Percentiles rank a stretch among this genome's conserved stretches.
Conservation (phyloP, 2,797 vertebrate genomes). For the Psittacula derbiana region DNA sequence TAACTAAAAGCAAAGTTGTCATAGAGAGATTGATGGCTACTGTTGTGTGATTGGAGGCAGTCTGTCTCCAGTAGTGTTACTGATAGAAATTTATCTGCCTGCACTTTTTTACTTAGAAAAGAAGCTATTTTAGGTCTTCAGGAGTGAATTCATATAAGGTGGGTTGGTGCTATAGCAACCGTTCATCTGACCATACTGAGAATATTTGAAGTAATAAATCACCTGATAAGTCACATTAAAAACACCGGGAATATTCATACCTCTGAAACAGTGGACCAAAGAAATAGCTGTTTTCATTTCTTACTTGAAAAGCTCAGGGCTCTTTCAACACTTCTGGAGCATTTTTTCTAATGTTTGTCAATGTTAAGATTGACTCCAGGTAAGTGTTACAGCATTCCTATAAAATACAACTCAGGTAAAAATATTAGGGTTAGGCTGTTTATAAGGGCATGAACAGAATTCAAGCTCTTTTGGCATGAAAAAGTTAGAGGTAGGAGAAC, state of each 20-base stretch:
- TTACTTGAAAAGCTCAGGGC: background rate
- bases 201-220: background rate
- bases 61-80: background rate
- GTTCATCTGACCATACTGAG: background rate
- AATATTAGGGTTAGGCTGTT: background rate
- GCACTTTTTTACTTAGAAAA: background rate
- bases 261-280: background rate
- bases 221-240: background rate
- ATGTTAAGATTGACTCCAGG: background rate
- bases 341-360: background rate
- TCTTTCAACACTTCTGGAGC: background rate
- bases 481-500: background rate
- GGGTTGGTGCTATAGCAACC: conserved; percentile 17
- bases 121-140: background rate
- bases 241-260: background rate
- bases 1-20: background rate
- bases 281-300: background rate
- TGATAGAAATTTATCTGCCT: background rate
- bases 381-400: background rate
- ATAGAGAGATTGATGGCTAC: background rate
- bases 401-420: background rate
- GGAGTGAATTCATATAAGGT: background rate
- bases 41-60: background rate
- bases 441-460: background rate
- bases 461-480: background rate